Evolutionary conservation across 2,113 vertebrate genomes (phyloP).

Genomic region (Carollia perspicillata): DNA sequence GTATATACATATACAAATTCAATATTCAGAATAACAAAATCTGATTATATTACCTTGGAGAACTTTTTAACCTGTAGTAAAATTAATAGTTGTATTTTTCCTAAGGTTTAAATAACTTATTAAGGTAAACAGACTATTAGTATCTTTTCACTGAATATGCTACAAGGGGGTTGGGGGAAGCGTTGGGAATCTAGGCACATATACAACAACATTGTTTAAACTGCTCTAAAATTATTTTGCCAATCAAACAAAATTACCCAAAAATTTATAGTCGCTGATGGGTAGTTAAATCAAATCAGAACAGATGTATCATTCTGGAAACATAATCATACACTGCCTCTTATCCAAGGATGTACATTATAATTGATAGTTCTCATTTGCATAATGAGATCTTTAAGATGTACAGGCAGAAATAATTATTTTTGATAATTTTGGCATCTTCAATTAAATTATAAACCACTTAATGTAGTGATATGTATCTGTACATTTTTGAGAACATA

Average conservation of each 20-base stretch:
- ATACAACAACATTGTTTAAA: constrained; percentile 46
- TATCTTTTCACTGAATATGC: not conserved
- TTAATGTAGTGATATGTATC: not conserved
- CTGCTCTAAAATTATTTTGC: constrained; percentile 64
- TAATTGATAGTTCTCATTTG: constrained; percentile 37
- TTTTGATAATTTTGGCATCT: constrained; percentile 28
- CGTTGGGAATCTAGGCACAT: not conserved
- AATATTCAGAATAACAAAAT: not conserved
- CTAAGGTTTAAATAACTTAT: not conserved
- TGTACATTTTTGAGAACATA: not conserved
- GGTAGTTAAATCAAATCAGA: constrained; percentile 65
- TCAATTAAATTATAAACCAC: constrained; percentile 36
- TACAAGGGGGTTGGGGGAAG: not conserved
- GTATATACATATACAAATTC: not conserved
- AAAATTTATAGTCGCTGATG: constrained; percentile 61
- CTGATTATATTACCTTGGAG: not conserved
- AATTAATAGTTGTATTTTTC: not conserved
- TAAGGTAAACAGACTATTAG: not conserved
- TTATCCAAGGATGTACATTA: constrained; percentile 38
- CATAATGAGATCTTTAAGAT: constrained; percentile 46
- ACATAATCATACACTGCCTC: constrained; percentile 36
- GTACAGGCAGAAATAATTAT: constrained; percentile 42
- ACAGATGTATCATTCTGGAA: constrained; percentile 55
- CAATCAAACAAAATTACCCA: constrained; percentile 68
- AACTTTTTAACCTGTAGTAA: not conserved